Evolutionary conservation across 2,888 invertebrate species (phyloP), one percentile per base, ranked within the genome.

Genomic region (Syritta pipiens): DNA sequence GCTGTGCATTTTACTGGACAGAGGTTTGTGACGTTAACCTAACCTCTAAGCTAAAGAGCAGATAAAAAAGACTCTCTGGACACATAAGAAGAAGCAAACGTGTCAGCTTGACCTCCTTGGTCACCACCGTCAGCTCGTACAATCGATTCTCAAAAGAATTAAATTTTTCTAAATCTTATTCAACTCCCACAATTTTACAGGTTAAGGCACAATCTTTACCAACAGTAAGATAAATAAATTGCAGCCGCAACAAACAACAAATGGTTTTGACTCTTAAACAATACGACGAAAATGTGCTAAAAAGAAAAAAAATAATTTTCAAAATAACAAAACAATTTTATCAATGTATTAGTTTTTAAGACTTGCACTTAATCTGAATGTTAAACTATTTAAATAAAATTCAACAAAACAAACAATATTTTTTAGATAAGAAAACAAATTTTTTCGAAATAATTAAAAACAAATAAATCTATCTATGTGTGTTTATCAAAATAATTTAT

Each of bases 301-400:
- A 48, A 55, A 28, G 6, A 20, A 30, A 6, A 48, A 55, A 46
- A 49, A 20, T 3, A 60, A 71, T 32, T 22, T 42, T 28, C 3
- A 57, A 9, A 19, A 42, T 30, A 12, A 30, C 37, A 35, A 2
- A 59, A 53, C 57, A 35, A 40, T 35, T 62, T 63, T 62, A 44
- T 65, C 19, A 40, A 65, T 71, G 71, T 71, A n/a, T 22, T 59
- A 59, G 32, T 44, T 42, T 37, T 12, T 65, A 65, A 53, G 59
- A 19, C 24, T 14, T 42, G 17, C 62, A 69, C 69, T 28, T 17
- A 12, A 42, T 26, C 40, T 62, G 35, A 5, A 63, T 57, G 59
- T 75, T 46, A 6, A 68, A 51, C 37, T 14, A 6, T 26, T 49
- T 49, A 60, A 9, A 37, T 40, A 32, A 30, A 22, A 40, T 10